A percentile compares a stretch with the other conserved stretches of the same genome.
phyloP scores from a whole-genome alignment of 2,113 vertebrate genomes.

The Bujurquina vittata region DNA sequence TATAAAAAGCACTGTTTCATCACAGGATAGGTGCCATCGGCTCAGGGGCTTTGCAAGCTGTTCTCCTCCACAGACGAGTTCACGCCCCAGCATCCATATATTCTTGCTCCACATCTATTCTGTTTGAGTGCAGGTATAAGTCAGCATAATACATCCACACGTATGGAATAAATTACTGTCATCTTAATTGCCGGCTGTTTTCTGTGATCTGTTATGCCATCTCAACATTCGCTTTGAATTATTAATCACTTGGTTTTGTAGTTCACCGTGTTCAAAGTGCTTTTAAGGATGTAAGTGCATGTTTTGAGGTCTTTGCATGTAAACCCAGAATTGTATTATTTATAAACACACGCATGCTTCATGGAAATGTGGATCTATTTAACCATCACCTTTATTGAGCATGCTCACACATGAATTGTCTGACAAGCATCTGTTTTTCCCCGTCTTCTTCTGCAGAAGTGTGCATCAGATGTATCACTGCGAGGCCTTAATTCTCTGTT shows the following conservation, averaged over 20 bases:
- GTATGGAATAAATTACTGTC: conserved; percentile 39
- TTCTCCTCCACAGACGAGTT: background rate
- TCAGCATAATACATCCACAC: conserved; percentile 10
- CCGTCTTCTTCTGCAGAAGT: background rate
- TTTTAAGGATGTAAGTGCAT: conserved; percentile 72
- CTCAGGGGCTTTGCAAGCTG: background rate
- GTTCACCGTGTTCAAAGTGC: conserved; percentile 66
- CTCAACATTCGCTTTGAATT: conserved; percentile 61
- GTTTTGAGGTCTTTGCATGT: conserved; percentile 77
- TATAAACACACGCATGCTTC: conserved; percentile 54
- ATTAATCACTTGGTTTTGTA: conserved; percentile 77
- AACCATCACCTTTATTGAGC: conserved; percentile 6
- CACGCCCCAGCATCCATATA: background rate
- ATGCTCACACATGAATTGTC: background rate
- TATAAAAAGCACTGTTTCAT: background rate
- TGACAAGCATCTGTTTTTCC: conserved; percentile 50
- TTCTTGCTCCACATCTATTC: background rate
- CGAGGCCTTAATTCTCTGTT: conserved; percentile 64
- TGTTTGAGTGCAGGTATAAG: conserved; percentile 6
- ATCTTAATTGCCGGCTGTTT: conserved; percentile 56
- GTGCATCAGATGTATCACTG: conserved; percentile 63
- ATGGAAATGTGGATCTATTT: conserved; percentile 33
- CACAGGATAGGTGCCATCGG: background rate
- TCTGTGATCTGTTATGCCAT: conserved; percentile 58
- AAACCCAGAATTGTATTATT: conserved; percentile 74